Evolutionary conservation across 2,797 vertebrate genomes (phyloP), one percentile per base, ranked within the genome.

Genomic region (Streptopelia turtur): DNA sequence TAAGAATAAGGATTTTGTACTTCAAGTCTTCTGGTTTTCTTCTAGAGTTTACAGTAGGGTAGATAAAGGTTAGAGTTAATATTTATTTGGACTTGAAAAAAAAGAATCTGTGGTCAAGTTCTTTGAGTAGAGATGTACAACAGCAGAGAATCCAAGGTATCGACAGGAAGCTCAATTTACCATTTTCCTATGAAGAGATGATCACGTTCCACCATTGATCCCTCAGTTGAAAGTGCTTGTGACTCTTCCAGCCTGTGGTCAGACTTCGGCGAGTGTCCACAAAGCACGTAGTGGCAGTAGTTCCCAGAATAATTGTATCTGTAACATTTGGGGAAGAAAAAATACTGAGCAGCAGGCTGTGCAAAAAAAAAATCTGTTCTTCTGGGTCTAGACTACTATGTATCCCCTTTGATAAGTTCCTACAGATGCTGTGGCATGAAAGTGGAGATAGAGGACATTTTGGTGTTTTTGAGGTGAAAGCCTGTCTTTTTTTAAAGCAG

Each of bases 21-120:
- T 39, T 82, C 5, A 0, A 60, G 28, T 43, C 59, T 88, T 43
- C 30, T 63, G 31, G 59, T 69, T 88, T 94, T 93, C 56, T 82
- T 85, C 71, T 57, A 25, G 41, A 83, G 4, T 30, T 92, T 90
- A 56, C 53, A 71, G 86, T 68, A 50, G 56, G 57, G 33, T 79
- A 85, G 89, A 86, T 90, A 88, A 96, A 93, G 39, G 14, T 5
- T 52, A 86, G 50, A 93, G 79, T 69, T 90, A 83, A 83, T 90
- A 80, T 90, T 92, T 96, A 70, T 75, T 83, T 80, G 74, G 60
- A 77, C 63, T 74, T 71, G 37, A 25, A 74, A 86, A 87, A 65
- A 71, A 57, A 55, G 43, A 35, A 82, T 18, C 57, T 57, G 9
- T 68, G 25, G 50, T 56, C 66, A 89, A 84, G 70, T 77, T 76